A percentile compares a stretch with the other conserved stretches of the same genome.
These are phyloP conservation scores for Enteromius argenteus DNA, from an alignment of 2,797 vertebrate genomes.

Conservation along the genomic window DNA sequence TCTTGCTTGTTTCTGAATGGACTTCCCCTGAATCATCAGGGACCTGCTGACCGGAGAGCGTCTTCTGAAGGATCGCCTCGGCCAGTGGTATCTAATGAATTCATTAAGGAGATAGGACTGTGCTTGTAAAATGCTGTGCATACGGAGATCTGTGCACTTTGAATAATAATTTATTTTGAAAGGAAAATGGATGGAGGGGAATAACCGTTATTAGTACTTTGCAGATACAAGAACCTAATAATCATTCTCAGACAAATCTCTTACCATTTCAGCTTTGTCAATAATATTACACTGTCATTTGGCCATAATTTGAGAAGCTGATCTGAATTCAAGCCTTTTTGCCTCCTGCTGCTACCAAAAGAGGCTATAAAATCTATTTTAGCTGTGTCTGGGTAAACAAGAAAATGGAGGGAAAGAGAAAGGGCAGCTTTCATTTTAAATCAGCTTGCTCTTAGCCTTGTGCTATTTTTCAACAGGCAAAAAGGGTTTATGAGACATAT, in stretches of 20 bases:
- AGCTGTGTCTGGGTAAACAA: conserved; percentile 12
- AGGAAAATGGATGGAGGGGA: not conserved
- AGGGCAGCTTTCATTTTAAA: conserved; percentile 23
- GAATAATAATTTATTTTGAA: conserved; percentile 22
- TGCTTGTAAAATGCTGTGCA: conserved; percentile 47
- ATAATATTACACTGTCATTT: conserved; percentile 27
- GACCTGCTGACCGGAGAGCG: conserved; percentile 5
- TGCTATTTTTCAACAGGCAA: conserved; percentile 12
- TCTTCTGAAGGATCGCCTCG: conserved; percentile 18
- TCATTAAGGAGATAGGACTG: conserved; percentile 51
- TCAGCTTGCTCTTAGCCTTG: conserved; percentile 10
- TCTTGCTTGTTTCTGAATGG: not conserved
- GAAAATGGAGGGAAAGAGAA: conserved; percentile 24
- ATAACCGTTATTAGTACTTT: conserved; percentile 8
- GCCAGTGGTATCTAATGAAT: conserved; percentile 51
- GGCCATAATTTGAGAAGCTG: conserved; percentile 28
- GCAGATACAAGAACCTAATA: not conserved
- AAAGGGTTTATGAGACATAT: not conserved
- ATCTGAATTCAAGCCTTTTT: conserved; percentile 35
- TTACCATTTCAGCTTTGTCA: conserved; percentile 3
- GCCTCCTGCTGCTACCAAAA: conserved; percentile 27
- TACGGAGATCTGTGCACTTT: conserved; percentile 33
- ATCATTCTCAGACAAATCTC: not conserved
- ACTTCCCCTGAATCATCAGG: conserved; percentile 17
- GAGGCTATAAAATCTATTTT: conserved; percentile 36